A percentile compares a stretch with the other conserved stretches of the same genome.
Conservation (phyloP, 2,113 vertebrate species). For the Pterocles burchelli region DNA sequence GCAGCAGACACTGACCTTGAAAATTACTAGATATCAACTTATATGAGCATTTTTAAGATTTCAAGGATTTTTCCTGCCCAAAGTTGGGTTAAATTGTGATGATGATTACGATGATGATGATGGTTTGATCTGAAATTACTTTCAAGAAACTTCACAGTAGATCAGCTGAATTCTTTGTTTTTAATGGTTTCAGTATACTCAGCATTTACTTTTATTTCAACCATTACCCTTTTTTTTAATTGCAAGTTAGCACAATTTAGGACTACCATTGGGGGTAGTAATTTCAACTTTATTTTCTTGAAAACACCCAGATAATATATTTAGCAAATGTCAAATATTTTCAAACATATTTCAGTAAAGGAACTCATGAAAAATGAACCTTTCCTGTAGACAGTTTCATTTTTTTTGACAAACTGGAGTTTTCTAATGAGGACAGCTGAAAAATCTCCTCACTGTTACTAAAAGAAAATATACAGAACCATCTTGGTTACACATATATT, state of each 20-base stretch:
- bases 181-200: neutral
- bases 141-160: neutral
- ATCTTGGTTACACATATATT: neutral
- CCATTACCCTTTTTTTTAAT: neutral
- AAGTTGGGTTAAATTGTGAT: neutral
- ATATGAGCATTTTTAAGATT: neutral
- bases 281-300: neutral
- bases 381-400: neutral
- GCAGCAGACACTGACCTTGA: neutral
- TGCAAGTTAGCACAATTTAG: neutral
- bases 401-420: neutral
- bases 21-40: neutral
- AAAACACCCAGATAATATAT: neutral
- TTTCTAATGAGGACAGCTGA: neutral
- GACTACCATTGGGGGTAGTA: neutral
- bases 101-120: neutral
- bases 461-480: neutral
- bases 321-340: neutral
- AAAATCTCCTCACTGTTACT: neutral
- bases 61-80: neutral
- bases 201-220: neutral
- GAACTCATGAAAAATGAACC: neutral
- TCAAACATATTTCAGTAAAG: neutral
- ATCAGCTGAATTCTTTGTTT: neutral
- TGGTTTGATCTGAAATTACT: neutral